Percentiles rank a stretch among this genome's conserved stretches.
These are phyloP conservation scores for Eudasyphora cyanicolor DNA, from an alignment of 2,888 invertebrate species.

Conservation along the genomic window DNA sequence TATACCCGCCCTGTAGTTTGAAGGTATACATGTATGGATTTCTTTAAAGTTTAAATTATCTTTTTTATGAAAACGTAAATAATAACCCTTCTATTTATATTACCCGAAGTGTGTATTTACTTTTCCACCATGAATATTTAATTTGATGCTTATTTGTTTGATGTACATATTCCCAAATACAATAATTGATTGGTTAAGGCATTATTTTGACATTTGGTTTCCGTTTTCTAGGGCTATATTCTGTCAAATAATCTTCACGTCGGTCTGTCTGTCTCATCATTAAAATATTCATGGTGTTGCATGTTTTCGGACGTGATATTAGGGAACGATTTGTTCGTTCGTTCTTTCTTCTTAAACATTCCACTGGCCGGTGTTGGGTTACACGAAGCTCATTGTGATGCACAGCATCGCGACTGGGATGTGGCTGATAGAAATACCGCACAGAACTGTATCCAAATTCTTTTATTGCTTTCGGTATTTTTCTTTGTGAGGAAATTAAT, in stretches of 20 bases:
- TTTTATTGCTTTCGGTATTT: neutral
- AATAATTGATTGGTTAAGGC: constrained; percentile 43
- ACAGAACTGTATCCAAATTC: neutral
- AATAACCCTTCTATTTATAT: no score
- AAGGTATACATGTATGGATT: no score
- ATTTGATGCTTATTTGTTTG: neutral
- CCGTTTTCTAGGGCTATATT: constrained; percentile 29
- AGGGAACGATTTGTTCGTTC: constrained; percentile 8
- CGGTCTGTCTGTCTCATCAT: constrained; percentile 12
- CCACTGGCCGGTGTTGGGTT: neutral
- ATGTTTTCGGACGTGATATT: constrained; percentile 2
- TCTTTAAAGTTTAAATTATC: no score
- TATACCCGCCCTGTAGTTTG: no score
- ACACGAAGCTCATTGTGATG: neutral
- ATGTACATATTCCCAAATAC: neutral
- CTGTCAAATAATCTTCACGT: neutral
- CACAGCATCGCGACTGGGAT: neutral
- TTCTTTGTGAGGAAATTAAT: constrained; percentile 25
- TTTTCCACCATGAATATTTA: neutral
- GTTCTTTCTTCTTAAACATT: neutral
- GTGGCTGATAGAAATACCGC: no score
- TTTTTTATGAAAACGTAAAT: no score
- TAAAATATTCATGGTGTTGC: constrained; percentile 19
- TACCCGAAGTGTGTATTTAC: no score
- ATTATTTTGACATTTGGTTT: constrained; percentile 55